Conservation (phyloP, 2,797 vertebrate genomes). For the Rhodeus uyekii region DNA sequence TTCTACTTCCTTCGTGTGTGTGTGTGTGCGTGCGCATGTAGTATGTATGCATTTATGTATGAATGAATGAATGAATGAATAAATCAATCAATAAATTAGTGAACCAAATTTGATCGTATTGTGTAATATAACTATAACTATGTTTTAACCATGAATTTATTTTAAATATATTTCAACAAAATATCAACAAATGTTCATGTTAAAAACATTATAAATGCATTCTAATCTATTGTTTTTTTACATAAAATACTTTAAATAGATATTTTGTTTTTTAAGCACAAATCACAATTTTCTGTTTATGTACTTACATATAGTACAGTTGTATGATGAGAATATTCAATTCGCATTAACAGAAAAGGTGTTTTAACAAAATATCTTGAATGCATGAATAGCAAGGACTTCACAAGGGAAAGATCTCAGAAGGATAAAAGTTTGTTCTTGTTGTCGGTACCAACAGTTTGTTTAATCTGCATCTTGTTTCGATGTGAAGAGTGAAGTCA, state of each 20-base stretch:
- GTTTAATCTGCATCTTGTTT: constrained; percentile 3
- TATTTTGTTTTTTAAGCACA: neutral
- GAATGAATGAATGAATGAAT: too few species aligned
- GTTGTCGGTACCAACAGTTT: constrained; percentile 27
- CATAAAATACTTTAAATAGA: too few species aligned
- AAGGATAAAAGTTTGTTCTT: constrained; percentile 57
- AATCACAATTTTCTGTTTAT: neutral
- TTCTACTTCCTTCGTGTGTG: too few species aligned
- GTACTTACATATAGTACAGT: neutral
- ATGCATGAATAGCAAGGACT: neutral
- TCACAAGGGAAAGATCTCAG: constrained; percentile 2
- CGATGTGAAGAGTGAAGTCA: constrained; percentile 50
- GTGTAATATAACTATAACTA: neutral
- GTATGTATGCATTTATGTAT: too few species aligned
- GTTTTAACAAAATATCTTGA: neutral
- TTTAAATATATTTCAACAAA: neutral
- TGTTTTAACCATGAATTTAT: neutral
- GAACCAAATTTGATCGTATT: neutral
- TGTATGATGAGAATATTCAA: neutral
- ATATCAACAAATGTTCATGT: too few species aligned
- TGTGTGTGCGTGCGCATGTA: too few species aligned
- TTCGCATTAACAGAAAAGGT: neutral
- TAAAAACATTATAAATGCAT: too few species aligned
- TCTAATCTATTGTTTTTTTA: too few species aligned
- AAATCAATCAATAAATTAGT: too few species aligned